A percentile compares a stretch with the other conserved stretches of the same genome.
These are phyloP conservation scores for Thereva nobilitata DNA, from an alignment of 2,888 invertebrate genomes.

Conservation along the genomic window DNA sequence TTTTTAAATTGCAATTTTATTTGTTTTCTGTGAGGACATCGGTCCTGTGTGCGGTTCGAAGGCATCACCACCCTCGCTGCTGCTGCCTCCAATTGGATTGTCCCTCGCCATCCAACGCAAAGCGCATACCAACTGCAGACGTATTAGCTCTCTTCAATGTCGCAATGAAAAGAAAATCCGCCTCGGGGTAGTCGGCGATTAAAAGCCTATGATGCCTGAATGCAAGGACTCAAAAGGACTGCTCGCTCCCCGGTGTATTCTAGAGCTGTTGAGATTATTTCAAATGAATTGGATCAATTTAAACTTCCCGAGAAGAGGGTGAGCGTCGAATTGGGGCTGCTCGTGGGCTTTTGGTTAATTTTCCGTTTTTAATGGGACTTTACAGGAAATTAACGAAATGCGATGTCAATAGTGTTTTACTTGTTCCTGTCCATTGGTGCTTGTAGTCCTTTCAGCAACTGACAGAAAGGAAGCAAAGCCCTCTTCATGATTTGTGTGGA, in stretches of 20 bases:
- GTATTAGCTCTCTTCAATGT: not conserved
- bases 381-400: not conserved
- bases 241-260: conserved; percentile 9
- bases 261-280: conserved; percentile 30
- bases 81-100: not conserved
- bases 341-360: conserved; percentile 14
- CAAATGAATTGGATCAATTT: conserved; percentile 38
- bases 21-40: conserved; percentile 24
- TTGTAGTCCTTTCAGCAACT: no score
- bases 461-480: no score
- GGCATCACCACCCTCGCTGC: conserved; percentile 9
- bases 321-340: not conserved
- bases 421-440: no score
- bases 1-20: conserved; percentile 40
- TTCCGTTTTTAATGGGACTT: conserved; percentile 10
- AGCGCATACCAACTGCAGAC: not conserved
- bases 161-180: conserved; percentile 31
- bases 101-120: not conserved
- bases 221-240: conserved; percentile 3
- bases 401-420: no score
- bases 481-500: no score
- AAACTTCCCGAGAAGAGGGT: conserved; percentile 10
- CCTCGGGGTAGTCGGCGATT: conserved; percentile 24
- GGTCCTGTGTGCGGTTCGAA: not conserved
- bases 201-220: conserved; percentile 11